A percentile compares a stretch with the other conserved stretches of the same genome.
Evolutionary conservation across 2,888 invertebrate species (phyloP).

Genomic region (Diadromus collaris): DNA sequence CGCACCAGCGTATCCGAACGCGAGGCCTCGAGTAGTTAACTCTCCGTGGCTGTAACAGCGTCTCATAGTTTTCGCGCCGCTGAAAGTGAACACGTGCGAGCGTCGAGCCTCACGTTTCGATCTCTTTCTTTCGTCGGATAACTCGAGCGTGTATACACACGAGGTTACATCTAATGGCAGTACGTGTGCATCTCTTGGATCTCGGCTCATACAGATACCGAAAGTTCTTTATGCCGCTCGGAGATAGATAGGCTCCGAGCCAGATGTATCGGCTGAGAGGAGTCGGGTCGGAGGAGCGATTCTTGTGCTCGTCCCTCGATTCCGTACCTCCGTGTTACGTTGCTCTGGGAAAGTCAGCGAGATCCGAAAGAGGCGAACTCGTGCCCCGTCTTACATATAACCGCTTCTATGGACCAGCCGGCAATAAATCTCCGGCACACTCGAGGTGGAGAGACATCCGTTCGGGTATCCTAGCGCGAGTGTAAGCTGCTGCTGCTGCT

Average conservation of each 20-base stretch:
- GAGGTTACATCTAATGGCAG: neutral
- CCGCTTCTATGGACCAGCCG: constrained; percentile 42
- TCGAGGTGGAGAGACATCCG: constrained; percentile 73
- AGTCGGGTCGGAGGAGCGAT: neutral
- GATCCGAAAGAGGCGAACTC: constrained; percentile 59
- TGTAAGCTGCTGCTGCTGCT: constrained; percentile 40
- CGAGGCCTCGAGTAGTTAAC: constrained; percentile 44
- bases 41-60: constrained; percentile 16
- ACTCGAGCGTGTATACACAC: constrained; percentile 16
- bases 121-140: constrained; percentile 39
- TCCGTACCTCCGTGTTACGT: constrained; percentile 64
- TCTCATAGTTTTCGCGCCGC: constrained; percentile 38
- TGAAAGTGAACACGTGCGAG: constrained; percentile 57
- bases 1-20: constrained; percentile 22
- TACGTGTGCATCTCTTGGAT: constrained; percentile 27
- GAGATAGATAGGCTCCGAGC: constrained; percentile 19
- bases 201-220: constrained; percentile 39
- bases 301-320: constrained; percentile 32
- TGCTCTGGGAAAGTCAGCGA: constrained; percentile 74
- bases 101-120: constrained; percentile 41
- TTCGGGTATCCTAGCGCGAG: constrained; percentile 57
- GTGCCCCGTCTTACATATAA: constrained; percentile 58
- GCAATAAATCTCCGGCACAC: constrained; percentile 78
- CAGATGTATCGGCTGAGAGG: neutral
- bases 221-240: constrained; percentile 19